phyloP scores from a whole-genome alignment of 2,888 invertebrate species.

The Pseudoips prasinana region DNA sequence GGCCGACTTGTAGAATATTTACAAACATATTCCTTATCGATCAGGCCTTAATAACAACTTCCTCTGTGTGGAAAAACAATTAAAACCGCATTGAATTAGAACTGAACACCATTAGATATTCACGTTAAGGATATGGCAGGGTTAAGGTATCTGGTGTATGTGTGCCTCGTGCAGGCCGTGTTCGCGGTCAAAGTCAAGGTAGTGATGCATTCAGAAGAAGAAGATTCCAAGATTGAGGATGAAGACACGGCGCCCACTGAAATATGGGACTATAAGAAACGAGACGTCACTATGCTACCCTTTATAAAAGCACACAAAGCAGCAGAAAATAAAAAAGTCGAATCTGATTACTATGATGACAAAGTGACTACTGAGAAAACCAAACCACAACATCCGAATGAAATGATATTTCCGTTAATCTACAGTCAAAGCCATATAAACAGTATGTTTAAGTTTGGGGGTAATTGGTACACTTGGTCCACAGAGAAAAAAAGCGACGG shows the following conservation, averaged over 20 bases:
- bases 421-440: slow-evolving; percentile 68
- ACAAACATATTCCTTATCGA: slow-evolving; percentile 61
- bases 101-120: background rate
- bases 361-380: slow-evolving; percentile 50
- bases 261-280: slow-evolving; percentile 41
- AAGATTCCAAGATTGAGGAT: slow-evolving; percentile 61
- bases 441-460: slow-evolving; percentile 74
- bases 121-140: slow-evolving; percentile 41
- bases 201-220: slow-evolving; percentile 66
- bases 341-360: slow-evolving; percentile 55
- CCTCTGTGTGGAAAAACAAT: slow-evolving; percentile 31
- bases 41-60: slow-evolving; percentile 37
- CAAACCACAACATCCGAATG: slow-evolving; percentile 62
- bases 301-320: slow-evolving; percentile 49
- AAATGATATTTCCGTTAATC: slow-evolving; percentile 68
- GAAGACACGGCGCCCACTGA: slow-evolving; percentile 48
- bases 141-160: slow-evolving; percentile 32
- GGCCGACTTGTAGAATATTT: too few relatives aligned
- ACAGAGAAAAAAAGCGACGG: slow-evolving; percentile 65
- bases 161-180: slow-evolving; percentile 42
- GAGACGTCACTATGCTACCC: slow-evolving; percentile 47
- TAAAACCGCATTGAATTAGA: too few relatives aligned
- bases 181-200: slow-evolving; percentile 68
- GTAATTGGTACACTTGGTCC: slow-evolving; percentile 76
- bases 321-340: slow-evolving; percentile 39